Percentiles rank a stretch among this genome's conserved stretches.
phyloP scores from a whole-genome alignment of 2,888 invertebrate species.

The Drosophila prostipennis region DNA sequence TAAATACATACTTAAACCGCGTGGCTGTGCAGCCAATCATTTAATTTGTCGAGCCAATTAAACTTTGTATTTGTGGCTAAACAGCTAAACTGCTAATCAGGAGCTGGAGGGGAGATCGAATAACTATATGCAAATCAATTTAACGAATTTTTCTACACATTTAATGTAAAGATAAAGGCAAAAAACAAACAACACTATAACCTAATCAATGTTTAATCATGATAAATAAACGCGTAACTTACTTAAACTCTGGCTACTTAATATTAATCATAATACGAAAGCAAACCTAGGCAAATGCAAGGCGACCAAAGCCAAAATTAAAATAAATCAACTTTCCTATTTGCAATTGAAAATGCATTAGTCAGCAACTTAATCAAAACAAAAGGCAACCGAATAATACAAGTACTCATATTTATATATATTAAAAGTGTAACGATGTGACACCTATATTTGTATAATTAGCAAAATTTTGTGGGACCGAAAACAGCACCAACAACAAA shows the following conservation, averaged over 20 bases:
- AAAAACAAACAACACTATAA: constrained; percentile 24
- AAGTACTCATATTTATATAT: constrained; percentile 45
- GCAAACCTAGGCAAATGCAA: constrained; percentile 34
- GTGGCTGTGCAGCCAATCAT: constrained; percentile 61
- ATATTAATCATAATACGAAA: constrained; percentile 27
- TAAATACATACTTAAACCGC: constrained; percentile 37
- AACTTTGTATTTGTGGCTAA: constrained; percentile 65
- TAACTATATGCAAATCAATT: constrained; percentile 75
- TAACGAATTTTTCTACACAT: constrained; percentile 79
- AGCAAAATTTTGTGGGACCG: constrained; percentile 76
- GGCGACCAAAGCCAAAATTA: constrained; percentile 31
- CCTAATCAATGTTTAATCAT: constrained; percentile 44
- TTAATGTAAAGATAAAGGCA: constrained; percentile 72
- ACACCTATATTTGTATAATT: constrained; percentile 65
- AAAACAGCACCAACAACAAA: constrained; percentile 53
- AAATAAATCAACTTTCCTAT: constrained; percentile 58
- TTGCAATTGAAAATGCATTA: constrained; percentile 72
- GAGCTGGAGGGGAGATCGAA: constrained; percentile 31
- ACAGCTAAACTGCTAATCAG: constrained; percentile 7
- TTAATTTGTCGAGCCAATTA: constrained; percentile 58
- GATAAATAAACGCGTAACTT: constrained; percentile 38
- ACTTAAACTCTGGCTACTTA: constrained; percentile 38
- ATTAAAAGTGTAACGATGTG: constrained; percentile 52
- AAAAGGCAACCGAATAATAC: constrained; percentile 56
- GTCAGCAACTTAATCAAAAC: constrained; percentile 69